phyloP scores from a whole-genome alignment of 1,140 invertebrate species.

The Acromyrmex heyeri region DNA sequence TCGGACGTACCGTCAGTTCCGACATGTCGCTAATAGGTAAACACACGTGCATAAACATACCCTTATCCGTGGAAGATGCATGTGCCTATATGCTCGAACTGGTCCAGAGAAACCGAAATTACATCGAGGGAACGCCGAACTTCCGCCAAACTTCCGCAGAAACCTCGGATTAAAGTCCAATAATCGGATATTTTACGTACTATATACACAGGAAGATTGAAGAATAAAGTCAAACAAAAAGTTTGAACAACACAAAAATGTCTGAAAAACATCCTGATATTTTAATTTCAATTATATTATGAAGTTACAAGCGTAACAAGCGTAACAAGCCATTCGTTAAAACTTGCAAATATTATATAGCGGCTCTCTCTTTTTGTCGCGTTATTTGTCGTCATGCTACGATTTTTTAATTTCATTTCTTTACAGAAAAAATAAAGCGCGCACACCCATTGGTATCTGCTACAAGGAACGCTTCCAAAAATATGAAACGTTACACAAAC shows the following conservation, averaged over 20 bases:
- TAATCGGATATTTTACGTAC: slow-evolving; percentile 21
- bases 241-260: background rate
- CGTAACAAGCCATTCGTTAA: slow-evolving; percentile 1
- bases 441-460: background rate
- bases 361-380: background rate
- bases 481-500: background rate
- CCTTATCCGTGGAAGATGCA: slow-evolving; percentile 44
- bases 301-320: background rate
- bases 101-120: slow-evolving; percentile 65
- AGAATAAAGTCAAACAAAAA: slow-evolving; percentile 1
- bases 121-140: slow-evolving; percentile 32
- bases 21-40: slow-evolving; percentile 72
- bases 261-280: background rate
- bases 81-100: slow-evolving; percentile 50
- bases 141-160: background rate
- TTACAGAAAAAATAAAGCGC: slow-evolving; percentile 1
- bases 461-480: background rate
- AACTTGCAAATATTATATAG: background rate
- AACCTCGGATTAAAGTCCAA: slow-evolving; percentile 26
- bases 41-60: slow-evolving; percentile 71
- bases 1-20: background rate
- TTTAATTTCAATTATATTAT: background rate
- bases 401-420: background rate
- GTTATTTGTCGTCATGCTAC: background rate
- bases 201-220: background rate